A percentile compares a stretch with the other conserved stretches of the same genome.
Evolutionary conservation across 2,888 invertebrate genomes (phyloP).

Genomic region (Galeopsomyia nigrocyanea): DNA sequence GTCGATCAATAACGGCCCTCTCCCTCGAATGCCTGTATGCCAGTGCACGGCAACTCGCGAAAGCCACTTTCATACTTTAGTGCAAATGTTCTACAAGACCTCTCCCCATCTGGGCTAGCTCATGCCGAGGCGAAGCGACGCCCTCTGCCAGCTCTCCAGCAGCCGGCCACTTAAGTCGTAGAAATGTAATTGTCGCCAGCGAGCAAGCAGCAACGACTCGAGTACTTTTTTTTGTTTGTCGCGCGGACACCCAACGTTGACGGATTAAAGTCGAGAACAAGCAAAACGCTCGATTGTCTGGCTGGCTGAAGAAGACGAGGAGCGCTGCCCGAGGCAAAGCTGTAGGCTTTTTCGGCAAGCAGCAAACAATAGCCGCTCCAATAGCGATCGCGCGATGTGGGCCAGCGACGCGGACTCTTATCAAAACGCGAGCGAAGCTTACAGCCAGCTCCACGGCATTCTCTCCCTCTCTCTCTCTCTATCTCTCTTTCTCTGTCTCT

Average conservation of each 20-base stretch:
- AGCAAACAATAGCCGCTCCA: too few relatives aligned
- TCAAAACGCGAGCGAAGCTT: too few relatives aligned
- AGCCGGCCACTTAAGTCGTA: conserved; percentile 39
- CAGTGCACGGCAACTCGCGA: conserved; percentile 54
- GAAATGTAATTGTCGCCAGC: too few relatives aligned
- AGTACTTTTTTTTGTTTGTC: conserved; percentile 26
- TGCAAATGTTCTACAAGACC: conserved; percentile 66
- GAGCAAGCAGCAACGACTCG: conserved; percentile 38
- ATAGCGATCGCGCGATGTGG: too few relatives aligned
- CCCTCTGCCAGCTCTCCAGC: conserved; percentile 49
- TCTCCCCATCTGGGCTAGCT: conserved; percentile 40
- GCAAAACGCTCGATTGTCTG: too few relatives aligned
- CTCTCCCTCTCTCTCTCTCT: conserved; percentile 25
- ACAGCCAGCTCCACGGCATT: too few relatives aligned
- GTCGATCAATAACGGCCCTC: conserved; percentile 65
- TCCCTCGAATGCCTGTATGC: conserved; percentile 55
- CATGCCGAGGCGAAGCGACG: conserved; percentile 52
- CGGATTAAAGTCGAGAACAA: too few relatives aligned
- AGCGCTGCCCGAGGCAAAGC: too few relatives aligned
- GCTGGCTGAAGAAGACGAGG: too few relatives aligned
- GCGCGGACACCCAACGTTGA: too few relatives aligned
- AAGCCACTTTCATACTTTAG: conserved; percentile 67
- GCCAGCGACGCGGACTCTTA: too few relatives aligned
- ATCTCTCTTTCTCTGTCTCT: conserved; percentile 35
- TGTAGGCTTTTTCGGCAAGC: too few relatives aligned